These are phyloP conservation scores for Suillia variegata DNA, from an alignment of 2,888 invertebrate genomes.

Conservation along the genomic window DNA sequence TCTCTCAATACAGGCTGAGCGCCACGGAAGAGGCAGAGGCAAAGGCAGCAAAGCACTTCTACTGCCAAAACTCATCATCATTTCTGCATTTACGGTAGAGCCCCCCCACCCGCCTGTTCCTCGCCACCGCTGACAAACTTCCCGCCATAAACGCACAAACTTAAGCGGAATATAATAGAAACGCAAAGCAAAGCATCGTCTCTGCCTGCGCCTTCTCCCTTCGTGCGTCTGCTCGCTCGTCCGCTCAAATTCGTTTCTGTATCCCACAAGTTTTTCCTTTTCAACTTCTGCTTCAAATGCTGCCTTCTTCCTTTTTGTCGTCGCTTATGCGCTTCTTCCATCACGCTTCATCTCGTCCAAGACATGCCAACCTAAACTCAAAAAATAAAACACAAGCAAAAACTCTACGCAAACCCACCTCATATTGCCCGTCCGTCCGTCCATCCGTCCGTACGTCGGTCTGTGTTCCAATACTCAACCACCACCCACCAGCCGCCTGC, in stretches of 20 bases:
- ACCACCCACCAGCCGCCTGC: background rate
- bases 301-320: no score
- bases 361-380: no score
- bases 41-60: background rate
- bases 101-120: background rate
- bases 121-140: background rate
- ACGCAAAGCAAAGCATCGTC: constrained; percentile 24
- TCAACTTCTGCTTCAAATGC: no score
- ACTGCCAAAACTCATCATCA: constrained; percentile 41
- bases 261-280: no score
- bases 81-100: constrained; percentile 38
- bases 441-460: background rate
- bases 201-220: constrained; percentile 13
- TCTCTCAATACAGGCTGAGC: no score
- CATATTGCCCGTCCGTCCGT: no score
- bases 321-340: no score
- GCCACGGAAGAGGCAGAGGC: no score
- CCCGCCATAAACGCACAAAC: constrained; percentile 10
- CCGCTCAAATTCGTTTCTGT: background rate
- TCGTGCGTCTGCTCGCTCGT: background rate
- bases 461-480: no score
- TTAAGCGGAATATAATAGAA: constrained; percentile 15
- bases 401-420: no score
- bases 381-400: no score
- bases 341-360: no score